A percentile compares a stretch with the other conserved stretches of the same genome.
These are phyloP conservation scores for Cottoperca gobio DNA, from an alignment of 2,797 vertebrate genomes.

Conservation along the genomic window DNA sequence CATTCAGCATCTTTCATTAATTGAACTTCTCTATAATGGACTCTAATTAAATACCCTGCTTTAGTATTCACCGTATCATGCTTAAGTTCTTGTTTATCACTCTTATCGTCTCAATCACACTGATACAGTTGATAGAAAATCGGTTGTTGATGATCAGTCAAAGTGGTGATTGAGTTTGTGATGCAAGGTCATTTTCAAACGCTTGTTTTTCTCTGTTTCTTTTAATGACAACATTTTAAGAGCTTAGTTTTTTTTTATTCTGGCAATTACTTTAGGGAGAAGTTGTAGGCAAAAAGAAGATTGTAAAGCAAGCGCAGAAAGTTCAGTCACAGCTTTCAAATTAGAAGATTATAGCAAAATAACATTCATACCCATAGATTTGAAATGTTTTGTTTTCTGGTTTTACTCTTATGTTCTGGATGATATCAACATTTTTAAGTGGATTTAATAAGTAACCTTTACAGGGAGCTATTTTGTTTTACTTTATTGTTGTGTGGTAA, in stretches of 20 bases:
- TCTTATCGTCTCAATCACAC: slow-evolving; percentile 2
- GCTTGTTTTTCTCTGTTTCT: background rate
- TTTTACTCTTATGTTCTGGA: background rate
- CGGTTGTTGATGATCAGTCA: background rate
- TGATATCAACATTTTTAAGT: background rate
- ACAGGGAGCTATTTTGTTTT: background rate
- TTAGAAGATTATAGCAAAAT: background rate
- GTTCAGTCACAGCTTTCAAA: slow-evolving; percentile 5
- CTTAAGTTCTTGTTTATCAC: background rate
- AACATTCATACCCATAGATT: background rate
- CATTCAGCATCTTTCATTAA: slow-evolving; percentile 46
- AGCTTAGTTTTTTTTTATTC: slow-evolving; percentile 1
- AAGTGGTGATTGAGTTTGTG: background rate
- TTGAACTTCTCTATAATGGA: slow-evolving; percentile 27
- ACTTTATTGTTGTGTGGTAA: background rate
- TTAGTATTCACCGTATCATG: slow-evolving; percentile 18
- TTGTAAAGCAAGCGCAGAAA: background rate
- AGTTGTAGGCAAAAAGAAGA: background rate
- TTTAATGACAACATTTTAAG: background rate
- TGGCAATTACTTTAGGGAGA: background rate
- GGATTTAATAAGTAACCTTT: background rate
- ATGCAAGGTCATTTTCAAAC: background rate
- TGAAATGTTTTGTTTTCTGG: background rate
- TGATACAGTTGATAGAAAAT: slow-evolving; percentile 5
- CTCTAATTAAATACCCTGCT: slow-evolving; percentile 24